phyloP scores from a whole-genome alignment of 1,140 invertebrate species.

The Listronotus oregonensis region DNA sequence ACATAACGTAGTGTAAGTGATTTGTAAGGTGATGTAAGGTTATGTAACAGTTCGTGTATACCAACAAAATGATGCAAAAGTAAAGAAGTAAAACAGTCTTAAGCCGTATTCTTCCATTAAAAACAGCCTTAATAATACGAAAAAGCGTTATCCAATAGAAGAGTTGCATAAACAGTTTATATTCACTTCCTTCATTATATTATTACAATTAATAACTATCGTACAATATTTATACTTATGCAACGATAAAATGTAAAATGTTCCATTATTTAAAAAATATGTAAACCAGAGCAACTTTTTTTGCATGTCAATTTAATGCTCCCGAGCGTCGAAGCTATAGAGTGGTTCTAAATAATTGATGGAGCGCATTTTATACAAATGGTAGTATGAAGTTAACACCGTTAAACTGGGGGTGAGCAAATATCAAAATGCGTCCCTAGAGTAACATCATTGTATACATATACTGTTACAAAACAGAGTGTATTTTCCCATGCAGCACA shows the following conservation, averaged over 20 bases:
- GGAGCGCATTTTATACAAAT: constrained; percentile 36
- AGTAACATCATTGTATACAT: constrained; percentile 20
- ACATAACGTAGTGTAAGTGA: too few relatives aligned
- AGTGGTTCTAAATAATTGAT: constrained; percentile 32
- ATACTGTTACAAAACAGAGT: constrained; percentile 1
- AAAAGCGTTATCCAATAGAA: constrained; percentile 27
- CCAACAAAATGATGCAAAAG: too few relatives aligned
- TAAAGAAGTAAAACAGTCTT: too few relatives aligned
- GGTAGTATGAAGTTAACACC: constrained; percentile 32
- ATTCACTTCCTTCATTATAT: too few relatives aligned
- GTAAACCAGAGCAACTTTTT: too few relatives aligned
- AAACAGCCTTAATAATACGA: constrained; percentile 28
- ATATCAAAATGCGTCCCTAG: constrained; percentile 32
- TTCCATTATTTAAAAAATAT: too few relatives aligned
- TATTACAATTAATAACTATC: too few relatives aligned
- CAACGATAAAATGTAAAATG: too few relatives aligned
- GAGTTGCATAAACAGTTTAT: constrained; percentile 27
- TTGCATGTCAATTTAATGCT: too few relatives aligned
- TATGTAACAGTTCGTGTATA: too few relatives aligned
- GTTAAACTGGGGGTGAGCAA: constrained; percentile 29
- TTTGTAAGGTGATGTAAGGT: too few relatives aligned
- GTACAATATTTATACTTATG: too few relatives aligned
- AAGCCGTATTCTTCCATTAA: background rate
- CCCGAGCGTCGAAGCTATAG: background rate
- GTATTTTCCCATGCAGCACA: constrained; percentile 5